Base-by-base conservation (phyloP, 1,140 invertebrate species). In the Atta texana region DNA sequence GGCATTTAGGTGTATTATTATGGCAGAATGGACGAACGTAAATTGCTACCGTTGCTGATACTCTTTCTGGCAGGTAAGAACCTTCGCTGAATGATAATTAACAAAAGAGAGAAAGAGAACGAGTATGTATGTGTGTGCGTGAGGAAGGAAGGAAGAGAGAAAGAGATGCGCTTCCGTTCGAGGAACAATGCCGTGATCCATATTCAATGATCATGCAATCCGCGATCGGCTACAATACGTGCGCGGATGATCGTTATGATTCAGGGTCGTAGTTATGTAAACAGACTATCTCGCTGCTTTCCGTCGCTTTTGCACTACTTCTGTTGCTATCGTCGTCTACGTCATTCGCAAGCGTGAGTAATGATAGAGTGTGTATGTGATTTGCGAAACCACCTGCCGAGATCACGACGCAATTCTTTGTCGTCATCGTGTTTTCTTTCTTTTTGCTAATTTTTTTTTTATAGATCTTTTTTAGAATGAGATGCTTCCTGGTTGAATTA, bases 1-100 rank as follows among this genome's bases (percentile, higher is more conserved):
- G 31, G 75, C 28, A 85, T 74, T 71, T 59, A 55, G 76, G 64
- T 39, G 78, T 75, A 84, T 93, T 84, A 94, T 93, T 94, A 94
- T 94, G 93, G 93, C 89, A 94, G 91, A 91, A 94, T 94, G 93
- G 91, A 91, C 81, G 90, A 75, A 75, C 92, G 88, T 85, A 91
- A 82, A 88, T 92, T 81, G 89, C 89, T 85, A 88, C 92, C n/a
- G 55, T 84, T 84, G 72, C 90, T 93, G 92, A 92, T 93, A 84
- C 80, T 94, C 87, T 85, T 92, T 81, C 91, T 94, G 84, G 81
- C 93, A 93, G 93, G 93, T 94, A 89, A 93, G 90, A 18, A 68
- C 21, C 21, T 68, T 55, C 31, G 51, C 8, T 63, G 16, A 57
- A 53, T 39, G 2, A 39, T 21, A 66, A 72, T 6, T 4, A 39